These are phyloP conservation scores for Pandion haliaetus DNA, from an alignment of 2,113 vertebrate genomes.

Conservation along the genomic window DNA sequence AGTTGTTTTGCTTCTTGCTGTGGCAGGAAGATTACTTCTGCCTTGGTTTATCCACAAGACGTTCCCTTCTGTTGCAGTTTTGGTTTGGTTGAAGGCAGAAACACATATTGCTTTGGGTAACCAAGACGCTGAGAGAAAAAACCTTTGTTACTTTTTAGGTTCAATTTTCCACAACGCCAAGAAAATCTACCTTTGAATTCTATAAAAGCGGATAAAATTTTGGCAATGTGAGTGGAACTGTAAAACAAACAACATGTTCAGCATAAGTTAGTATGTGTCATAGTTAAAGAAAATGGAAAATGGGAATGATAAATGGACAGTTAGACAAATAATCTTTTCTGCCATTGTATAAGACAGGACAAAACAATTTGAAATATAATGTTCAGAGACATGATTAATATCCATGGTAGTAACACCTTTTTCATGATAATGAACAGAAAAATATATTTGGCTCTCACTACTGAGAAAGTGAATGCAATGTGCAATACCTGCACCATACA, in stretches of 20 bases:
- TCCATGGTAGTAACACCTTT: neutral
- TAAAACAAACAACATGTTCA: constrained; percentile 30
- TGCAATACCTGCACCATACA: neutral
- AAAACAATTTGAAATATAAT: neutral
- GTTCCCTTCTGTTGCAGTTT: neutral
- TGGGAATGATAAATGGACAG: neutral
- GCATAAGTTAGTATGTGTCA: neutral
- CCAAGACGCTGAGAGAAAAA: neutral
- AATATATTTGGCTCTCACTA: neutral
- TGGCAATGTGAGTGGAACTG: neutral
- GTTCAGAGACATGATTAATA: neutral
- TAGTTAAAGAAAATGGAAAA: constrained; percentile 19
- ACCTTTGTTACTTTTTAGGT: neutral
- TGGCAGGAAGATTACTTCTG: neutral
- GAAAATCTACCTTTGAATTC: constrained; percentile 46
- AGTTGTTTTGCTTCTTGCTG: neutral
- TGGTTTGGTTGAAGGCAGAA: constrained; percentile 15
- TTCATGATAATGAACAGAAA: neutral
- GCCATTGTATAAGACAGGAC: neutral
- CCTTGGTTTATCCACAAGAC: neutral
- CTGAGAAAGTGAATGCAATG: neutral
- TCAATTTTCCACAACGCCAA: neutral
- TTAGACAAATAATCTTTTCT: neutral
- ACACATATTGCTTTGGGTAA: neutral
- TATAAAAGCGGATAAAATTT: neutral